Evolutionary conservation across 1,140 invertebrate genomes (phyloP).

Genomic region (Sminthurides bifidus): DNA sequence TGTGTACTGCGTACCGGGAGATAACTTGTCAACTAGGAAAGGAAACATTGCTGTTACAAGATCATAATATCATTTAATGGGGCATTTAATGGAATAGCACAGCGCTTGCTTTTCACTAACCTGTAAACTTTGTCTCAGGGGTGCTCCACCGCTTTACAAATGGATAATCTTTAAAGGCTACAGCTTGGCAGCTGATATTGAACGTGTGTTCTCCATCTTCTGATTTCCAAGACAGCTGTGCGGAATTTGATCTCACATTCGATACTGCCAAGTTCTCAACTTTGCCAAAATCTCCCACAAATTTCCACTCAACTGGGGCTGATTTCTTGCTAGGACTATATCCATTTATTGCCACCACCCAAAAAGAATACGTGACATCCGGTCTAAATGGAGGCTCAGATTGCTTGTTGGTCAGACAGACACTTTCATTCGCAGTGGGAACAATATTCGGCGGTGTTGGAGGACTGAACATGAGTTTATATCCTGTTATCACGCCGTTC

Average conservation of each 20-base stretch:
- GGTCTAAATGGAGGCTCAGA: conserved; percentile 47
- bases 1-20: conserved; percentile 46
- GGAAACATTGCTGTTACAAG: too few species aligned
- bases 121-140: too few species aligned
- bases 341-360: too few species aligned
- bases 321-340: background rate
- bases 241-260: conserved; percentile 40
- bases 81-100: too few species aligned
- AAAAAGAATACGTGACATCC: conserved; percentile 56
- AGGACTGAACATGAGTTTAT: conserved; percentile 51
- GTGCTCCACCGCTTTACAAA: too few species aligned
- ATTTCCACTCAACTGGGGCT: background rate
- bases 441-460: conserved; percentile 40
- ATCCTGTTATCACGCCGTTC: conserved; percentile 50
- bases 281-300: conserved; percentile 33
- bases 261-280: conserved; percentile 45
- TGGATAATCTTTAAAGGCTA: too few species aligned
- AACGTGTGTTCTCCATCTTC: conserved; percentile 13
- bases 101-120: too few species aligned
- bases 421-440: conserved; percentile 20
- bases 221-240: conserved; percentile 49
- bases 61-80: too few species aligned
- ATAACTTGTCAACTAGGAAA: conserved; percentile 44
- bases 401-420: conserved; percentile 37
- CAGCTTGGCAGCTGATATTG: too few species aligned